A percentile compares a stretch with the other conserved stretches of the same genome.
These are phyloP conservation scores for Melanotaenia nigrans DNA, from an alignment of 2,797 vertebrate species.

Conservation along the genomic window DNA sequence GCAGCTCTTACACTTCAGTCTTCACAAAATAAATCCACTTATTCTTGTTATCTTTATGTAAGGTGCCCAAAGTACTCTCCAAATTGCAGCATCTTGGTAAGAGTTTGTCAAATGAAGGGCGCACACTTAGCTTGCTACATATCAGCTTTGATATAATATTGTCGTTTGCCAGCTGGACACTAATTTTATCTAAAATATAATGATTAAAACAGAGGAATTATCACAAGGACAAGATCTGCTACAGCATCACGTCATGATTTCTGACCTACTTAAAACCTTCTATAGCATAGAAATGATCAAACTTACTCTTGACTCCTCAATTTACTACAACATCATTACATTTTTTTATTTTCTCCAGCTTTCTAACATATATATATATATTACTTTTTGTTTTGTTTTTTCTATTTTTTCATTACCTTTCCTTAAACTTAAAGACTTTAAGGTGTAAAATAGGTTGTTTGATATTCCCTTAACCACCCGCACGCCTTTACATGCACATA, in stretches of 20 bases:
- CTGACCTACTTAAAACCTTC: neutral
- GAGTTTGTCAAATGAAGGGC: neutral
- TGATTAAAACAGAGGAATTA: neutral
- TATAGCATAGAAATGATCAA: neutral
- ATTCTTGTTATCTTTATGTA: neutral
- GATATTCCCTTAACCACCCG: too few relatives aligned
- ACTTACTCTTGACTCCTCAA: neutral
- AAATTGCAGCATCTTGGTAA: neutral
- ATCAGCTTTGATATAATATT: neutral
- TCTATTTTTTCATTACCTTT: too few relatives aligned
- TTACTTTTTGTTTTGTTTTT: too few relatives aligned
- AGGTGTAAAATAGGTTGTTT: too few relatives aligned
- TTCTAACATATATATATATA: too few relatives aligned
- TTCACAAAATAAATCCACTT: neutral
- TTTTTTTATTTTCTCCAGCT: too few relatives aligned
- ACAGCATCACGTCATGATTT: neutral
- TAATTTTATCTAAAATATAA: neutral
- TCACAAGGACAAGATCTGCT: neutral
- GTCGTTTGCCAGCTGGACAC: neutral
- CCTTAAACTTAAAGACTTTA: too few relatives aligned
- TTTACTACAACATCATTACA: neutral
- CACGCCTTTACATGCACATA: too few relatives aligned
- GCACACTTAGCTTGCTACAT: neutral
- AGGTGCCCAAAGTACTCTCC: neutral
- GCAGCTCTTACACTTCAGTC: neutral